These are phyloP conservation scores for Phaetusa simplex DNA, from an alignment of 2,113 vertebrate species.

Conservation along the genomic window DNA sequence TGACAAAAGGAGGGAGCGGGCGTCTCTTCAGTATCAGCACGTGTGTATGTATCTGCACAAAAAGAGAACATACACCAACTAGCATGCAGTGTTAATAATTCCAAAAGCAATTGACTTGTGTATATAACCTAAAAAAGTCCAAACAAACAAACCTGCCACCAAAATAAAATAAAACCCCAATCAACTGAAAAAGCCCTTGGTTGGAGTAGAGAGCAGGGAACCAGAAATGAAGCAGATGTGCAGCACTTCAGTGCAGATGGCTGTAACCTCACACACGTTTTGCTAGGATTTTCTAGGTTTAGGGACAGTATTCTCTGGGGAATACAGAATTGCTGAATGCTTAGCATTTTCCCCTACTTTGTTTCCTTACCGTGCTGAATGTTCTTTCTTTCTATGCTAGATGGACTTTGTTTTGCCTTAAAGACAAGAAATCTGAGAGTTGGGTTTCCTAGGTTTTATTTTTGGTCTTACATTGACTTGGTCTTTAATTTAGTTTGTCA, in stretches of 20 bases:
- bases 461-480: neutral
- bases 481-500: neutral
- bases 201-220: neutral
- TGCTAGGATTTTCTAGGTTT: neutral
- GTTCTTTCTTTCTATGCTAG: neutral
- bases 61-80: neutral
- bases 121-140: neutral
- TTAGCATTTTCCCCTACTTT: neutral
- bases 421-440: neutral
- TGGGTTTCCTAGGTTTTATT: neutral
- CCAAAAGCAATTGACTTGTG: neutral
- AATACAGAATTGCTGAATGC: neutral
- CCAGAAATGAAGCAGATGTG: neutral
- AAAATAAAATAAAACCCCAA: neutral
- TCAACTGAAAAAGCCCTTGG: neutral
- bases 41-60: neutral
- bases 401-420: neutral
- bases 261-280: neutral
- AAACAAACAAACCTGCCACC: neutral
- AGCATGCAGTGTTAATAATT: neutral
- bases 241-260: neutral
- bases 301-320: neutral
- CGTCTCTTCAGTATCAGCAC: neutral
- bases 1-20: neutral
- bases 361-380: neutral